A percentile compares a stretch with the other conserved stretches of the same genome.
Conservation (phyloP, 2,797 vertebrate species). For the Sebastiscus tertius region DNA sequence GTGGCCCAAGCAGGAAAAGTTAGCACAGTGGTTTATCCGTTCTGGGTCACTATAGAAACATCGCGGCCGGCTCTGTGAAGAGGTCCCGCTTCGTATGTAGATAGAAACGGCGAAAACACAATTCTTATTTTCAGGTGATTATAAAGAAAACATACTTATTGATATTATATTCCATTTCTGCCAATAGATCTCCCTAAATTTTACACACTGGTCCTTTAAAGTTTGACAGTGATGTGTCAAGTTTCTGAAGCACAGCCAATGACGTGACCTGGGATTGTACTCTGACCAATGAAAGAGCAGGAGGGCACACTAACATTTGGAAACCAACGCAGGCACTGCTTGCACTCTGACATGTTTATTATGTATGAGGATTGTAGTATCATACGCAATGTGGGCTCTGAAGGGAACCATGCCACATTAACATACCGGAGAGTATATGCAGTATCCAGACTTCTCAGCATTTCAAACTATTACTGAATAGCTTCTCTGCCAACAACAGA, state of each 20-base stretch:
- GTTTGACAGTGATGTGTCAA: neutral
- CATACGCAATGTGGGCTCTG: neutral
- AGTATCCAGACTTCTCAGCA: neutral
- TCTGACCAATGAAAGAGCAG: neutral
- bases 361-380: neutral
- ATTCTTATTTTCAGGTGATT: too few relatives aligned
- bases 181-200: too few relatives aligned
- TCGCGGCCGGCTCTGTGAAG: too few relatives aligned
- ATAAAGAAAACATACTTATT: too few relatives aligned
- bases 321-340: neutral
- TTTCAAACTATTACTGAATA: neutral
- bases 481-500: neutral
- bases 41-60: too few relatives aligned
- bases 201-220: too few relatives aligned
- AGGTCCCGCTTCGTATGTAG: rapidly evolving
- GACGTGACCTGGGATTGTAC: neutral
- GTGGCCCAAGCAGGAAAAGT: too few relatives aligned
- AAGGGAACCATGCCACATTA: neutral
- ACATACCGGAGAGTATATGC: neutral
- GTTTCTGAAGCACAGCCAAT: neutral
- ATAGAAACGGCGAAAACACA: too few relatives aligned
- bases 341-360: neutral
- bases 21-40: too few relatives aligned
- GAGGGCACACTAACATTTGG: neutral
- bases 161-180: too few relatives aligned